Percentiles rank a stretch among this genome's conserved stretches.
Conservation (phyloP, 2,113 vertebrate species). For the Sclerurus mexicanus region DNA sequence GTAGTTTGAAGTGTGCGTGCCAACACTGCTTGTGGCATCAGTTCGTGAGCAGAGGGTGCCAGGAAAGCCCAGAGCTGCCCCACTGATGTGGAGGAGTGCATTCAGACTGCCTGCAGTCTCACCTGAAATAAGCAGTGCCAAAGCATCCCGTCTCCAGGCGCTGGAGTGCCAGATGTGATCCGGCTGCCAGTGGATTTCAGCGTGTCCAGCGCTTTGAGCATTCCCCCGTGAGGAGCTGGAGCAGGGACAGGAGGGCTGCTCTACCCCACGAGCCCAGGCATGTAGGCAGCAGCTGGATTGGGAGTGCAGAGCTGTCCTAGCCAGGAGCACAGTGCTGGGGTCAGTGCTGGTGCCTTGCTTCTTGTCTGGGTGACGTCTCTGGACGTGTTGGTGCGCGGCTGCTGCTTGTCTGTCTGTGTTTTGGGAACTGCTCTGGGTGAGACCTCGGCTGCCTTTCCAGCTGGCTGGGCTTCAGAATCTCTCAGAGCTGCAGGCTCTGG, state of each 20-base stretch:
- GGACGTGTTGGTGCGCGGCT: neutral
- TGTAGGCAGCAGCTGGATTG: neutral
- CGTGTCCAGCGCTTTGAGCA: neutral
- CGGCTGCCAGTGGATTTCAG: neutral
- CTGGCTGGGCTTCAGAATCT: neutral
- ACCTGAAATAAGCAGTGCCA: neutral
- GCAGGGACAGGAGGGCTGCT: neutral
- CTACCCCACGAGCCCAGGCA: neutral
- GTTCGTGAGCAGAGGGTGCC: neutral
- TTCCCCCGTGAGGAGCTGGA: neutral
- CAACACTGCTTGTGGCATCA: neutral
- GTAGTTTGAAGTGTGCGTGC: neutral
- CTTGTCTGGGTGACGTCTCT: neutral
- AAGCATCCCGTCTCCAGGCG: neutral
- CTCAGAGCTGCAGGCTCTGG: neutral
- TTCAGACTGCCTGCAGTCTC: neutral
- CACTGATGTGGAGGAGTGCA: fast-evolving
- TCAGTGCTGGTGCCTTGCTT: neutral
- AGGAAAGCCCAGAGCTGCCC: neutral
- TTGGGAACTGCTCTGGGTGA: neutral
- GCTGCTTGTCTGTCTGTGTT: neutral
- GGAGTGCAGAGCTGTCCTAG: neutral
- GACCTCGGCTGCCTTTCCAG: neutral
- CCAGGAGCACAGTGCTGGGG: neutral
- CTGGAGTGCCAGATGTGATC: neutral